phyloP scores from a whole-genome alignment of 2,888 invertebrate species.

The Cylloceria caligata region DNA sequence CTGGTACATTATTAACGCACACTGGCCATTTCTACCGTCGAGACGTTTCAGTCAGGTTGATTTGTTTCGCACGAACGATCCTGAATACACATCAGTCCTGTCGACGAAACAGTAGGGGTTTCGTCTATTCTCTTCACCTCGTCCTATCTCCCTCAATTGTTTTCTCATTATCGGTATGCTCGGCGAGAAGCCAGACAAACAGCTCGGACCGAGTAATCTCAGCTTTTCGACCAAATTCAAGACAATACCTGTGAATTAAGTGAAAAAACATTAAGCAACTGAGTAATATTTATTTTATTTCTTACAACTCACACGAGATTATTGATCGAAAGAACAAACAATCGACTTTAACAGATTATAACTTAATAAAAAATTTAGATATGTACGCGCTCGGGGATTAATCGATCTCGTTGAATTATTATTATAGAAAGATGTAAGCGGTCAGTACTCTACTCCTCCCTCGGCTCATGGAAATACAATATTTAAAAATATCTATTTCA shows the following conservation, averaged over 20 bases:
- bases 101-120: conserved; percentile 44
- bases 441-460: too few species aligned
- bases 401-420: too few species aligned
- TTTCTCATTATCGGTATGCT: conserved; percentile 61
- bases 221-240: conserved; percentile 19
- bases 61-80: conserved; percentile 67
- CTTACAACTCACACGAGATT: too few species aligned
- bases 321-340: too few species aligned
- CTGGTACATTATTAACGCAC: conserved; percentile 63
- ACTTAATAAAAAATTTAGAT: too few species aligned
- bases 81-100: conserved; percentile 63
- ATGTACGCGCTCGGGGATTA: too few species aligned
- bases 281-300: too few species aligned
- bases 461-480: too few species aligned
- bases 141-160: conserved; percentile 62
- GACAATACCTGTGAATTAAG: conserved; percentile 15
- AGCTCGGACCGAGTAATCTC: conserved; percentile 42
- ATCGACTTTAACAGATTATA: too few species aligned
- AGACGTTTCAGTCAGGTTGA: conserved; percentile 64
- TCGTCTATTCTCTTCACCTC: conserved; percentile 54
- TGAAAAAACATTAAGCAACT: background rate
- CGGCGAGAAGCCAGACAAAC: conserved; percentile 64
- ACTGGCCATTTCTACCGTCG: conserved; percentile 53
- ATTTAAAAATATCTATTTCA: too few species aligned
- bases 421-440: too few species aligned